phyloP scores from a whole-genome alignment of 2,113 vertebrate genomes.

The Chaetops frenatus region DNA sequence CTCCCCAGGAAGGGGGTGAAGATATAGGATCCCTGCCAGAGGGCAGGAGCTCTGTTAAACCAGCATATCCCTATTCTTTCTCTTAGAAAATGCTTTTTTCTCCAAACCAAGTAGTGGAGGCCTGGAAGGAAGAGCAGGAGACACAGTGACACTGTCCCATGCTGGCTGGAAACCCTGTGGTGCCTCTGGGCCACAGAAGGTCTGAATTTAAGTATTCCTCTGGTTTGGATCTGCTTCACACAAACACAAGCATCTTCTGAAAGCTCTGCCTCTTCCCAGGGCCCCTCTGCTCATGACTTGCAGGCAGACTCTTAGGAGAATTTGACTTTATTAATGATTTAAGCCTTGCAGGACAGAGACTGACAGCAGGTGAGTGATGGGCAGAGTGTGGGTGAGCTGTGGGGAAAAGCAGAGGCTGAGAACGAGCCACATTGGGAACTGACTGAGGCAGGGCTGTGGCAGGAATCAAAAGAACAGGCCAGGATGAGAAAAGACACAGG shows the following conservation, averaged over 20 bases:
- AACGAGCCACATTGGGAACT: accelerated
- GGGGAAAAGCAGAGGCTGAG: background rate
- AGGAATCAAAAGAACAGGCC: background rate
- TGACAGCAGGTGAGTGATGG: background rate
- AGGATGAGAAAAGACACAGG: background rate
- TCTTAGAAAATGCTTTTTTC: background rate
- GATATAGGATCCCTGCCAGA: background rate
- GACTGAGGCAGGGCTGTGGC: background rate
- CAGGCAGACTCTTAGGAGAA: background rate
- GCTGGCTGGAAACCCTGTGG: background rate
- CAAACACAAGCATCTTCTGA: background rate
- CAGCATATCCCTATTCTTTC: background rate
- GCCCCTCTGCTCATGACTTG: background rate
- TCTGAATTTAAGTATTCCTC: background rate
- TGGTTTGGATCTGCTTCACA: background rate
- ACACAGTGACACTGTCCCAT: background rate
- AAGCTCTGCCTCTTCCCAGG: background rate
- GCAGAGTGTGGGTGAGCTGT: background rate
- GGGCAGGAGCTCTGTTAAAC: background rate
- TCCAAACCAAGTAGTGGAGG: background rate
- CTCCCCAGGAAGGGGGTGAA: background rate
- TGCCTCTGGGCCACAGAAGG: background rate
- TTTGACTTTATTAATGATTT: background rate
- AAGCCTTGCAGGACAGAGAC: background rate
- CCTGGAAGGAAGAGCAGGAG: background rate